A percentile compares a stretch with the other conserved stretches of the same genome.
phyloP scores from a whole-genome alignment of 1,140 invertebrate genomes.

The Dendrolimus kikuchii region DNA sequence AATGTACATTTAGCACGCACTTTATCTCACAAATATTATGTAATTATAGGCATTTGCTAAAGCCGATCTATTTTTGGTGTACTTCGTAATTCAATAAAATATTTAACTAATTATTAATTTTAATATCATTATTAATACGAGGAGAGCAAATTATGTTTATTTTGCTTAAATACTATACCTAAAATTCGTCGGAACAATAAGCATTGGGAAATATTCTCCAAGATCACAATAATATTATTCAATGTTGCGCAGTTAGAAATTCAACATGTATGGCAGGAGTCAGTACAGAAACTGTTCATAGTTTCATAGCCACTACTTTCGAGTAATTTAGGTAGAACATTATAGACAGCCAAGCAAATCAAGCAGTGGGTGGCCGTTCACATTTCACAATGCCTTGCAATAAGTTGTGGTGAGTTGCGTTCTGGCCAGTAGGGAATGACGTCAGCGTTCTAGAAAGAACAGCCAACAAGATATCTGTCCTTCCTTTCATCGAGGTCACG shows the following conservation, averaged over 20 bases:
- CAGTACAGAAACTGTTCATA: constrained; percentile 64
- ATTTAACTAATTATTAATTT: too few species aligned
- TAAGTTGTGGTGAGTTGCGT: constrained; percentile 30
- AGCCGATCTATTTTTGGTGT: too few species aligned
- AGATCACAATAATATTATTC: constrained; percentile 47
- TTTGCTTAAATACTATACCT: constrained; percentile 62
- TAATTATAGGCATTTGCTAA: too few species aligned
- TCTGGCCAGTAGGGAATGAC: constrained; percentile 61
- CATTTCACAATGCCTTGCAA: constrained; percentile 68
- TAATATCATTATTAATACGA: constrained; percentile 2
- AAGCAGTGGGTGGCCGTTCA: constrained; percentile 66
- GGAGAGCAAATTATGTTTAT: constrained; percentile 21
- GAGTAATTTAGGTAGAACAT: constrained; percentile 47
- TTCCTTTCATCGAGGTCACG: constrained; percentile 65
- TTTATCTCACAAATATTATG: too few species aligned
- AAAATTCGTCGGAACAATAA: constrained; percentile 63
- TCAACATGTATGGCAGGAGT: constrained; percentile 62
- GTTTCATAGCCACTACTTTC: constrained; percentile 66
- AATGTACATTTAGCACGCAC: too few species aligned
- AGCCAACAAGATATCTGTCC: constrained; percentile 49
- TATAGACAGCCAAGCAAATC: constrained; percentile 39
- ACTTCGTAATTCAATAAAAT: too few species aligned
- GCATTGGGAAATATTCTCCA: constrained; percentile 59
- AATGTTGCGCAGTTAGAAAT: constrained; percentile 47
- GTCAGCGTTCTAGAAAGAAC: constrained; percentile 60